Conservation (phyloP, 2,797 vertebrate genomes). For the Platyrinchus mystaceus region DNA sequence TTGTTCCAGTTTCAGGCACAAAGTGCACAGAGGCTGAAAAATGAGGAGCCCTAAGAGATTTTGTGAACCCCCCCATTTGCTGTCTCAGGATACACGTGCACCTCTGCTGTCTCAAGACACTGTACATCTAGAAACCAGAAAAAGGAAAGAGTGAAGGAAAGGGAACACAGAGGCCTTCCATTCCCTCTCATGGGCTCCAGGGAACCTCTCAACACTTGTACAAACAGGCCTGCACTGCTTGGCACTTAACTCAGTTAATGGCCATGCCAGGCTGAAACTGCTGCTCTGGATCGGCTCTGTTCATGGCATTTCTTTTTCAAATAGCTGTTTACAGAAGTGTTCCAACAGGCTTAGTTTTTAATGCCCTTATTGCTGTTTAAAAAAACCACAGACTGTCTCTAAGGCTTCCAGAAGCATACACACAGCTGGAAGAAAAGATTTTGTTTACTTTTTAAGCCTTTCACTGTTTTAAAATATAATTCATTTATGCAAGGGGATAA, state of each 20-base stretch:
- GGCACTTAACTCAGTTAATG: not conserved
- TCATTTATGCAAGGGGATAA: not conserved
- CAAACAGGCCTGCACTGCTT: not conserved
- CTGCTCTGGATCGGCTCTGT: not conserved
- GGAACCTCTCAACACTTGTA: not conserved
- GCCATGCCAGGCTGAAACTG: not conserved
- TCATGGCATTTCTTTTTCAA: not conserved
- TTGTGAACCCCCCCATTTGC: rapidly evolving
- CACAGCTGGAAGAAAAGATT: not conserved
- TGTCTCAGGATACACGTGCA: rapidly evolving
- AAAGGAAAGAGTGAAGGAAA: not conserved
- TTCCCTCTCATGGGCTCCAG: not conserved
- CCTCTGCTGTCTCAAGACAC: not conserved
- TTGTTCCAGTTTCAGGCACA: not conserved
- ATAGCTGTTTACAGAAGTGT: not conserved
- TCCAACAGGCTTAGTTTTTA: not conserved
- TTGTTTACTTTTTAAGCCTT: not conserved
- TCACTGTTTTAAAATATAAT: not conserved
- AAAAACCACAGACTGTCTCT: not conserved
- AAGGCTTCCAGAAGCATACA: not conserved
- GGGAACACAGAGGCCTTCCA: not conserved
- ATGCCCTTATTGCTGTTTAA: not conserved
- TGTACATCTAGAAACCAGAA: not conserved
- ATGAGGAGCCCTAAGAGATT: not conserved
- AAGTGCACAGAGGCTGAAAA: not conserved